phyloP scores from a whole-genome alignment of 2,113 vertebrate genomes.

The Pantherophis guttatus region DNA sequence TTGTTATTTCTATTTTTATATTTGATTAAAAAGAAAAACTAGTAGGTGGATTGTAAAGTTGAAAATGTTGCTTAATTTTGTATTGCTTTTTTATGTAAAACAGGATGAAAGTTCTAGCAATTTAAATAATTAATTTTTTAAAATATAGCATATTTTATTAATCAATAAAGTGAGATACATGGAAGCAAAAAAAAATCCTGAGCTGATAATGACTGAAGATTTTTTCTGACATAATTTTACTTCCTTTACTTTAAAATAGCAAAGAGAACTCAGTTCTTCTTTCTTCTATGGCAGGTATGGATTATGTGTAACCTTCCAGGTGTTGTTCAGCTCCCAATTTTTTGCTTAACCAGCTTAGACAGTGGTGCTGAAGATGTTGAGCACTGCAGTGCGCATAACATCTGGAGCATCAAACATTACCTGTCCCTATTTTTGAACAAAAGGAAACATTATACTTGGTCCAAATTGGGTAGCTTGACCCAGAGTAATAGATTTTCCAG shows the following conservation, averaged over 20 bases:
- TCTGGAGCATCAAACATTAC: neutral
- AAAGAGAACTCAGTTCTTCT: neutral
- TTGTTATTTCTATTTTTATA: neutral
- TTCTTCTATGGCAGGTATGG: neutral
- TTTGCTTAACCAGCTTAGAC: neutral
- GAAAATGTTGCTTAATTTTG: conserved; percentile 6
- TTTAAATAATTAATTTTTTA: neutral
- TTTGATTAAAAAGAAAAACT: conserved; percentile 12
- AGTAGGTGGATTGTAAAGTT: conserved; percentile 1
- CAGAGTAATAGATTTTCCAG: neutral
- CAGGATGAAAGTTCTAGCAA: neutral
- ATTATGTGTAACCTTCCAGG: neutral
- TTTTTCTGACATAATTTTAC: neutral
- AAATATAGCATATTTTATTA: neutral
- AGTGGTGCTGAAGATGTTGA: neutral
- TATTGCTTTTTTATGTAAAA: neutral
- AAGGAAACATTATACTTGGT: neutral
- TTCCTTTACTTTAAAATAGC: neutral
- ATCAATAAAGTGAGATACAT: neutral
- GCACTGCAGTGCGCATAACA: neutral
- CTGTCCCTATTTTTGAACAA: neutral
- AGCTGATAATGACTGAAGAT: neutral
- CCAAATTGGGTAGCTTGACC: neutral
- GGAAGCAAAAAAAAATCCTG: neutral
- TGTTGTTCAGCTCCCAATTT: neutral